Evolutionary conservation across 2,888 invertebrate species (phyloP).

Genomic region (Ypsolopha sequella): DNA sequence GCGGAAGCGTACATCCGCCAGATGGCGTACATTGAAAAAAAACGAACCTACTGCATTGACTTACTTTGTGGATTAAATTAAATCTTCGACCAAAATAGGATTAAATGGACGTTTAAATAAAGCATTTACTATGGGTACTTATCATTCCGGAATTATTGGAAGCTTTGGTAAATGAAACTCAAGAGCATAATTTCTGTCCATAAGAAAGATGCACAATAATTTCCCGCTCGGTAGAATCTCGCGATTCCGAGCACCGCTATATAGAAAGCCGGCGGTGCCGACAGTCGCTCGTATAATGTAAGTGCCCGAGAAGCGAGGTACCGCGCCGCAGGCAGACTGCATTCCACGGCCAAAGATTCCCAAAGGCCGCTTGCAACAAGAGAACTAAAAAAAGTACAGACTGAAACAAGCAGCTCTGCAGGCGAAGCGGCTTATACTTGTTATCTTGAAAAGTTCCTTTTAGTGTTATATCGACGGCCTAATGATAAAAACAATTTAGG

Average conservation of each 20-base stretch:
- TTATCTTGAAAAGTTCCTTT: too few relatives aligned
- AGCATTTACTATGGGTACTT: too few relatives aligned
- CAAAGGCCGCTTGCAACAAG: conserved; percentile 15
- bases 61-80: too few relatives aligned
- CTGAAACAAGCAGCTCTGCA: background rate
- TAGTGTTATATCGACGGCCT: too few relatives aligned
- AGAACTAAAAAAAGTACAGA: conserved; percentile 5
- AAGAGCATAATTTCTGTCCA: background rate
- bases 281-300: conserved; percentile 24
- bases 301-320: conserved; percentile 16
- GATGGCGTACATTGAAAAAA: conserved; percentile 34
- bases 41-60: too few relatives aligned
- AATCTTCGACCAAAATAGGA: too few relatives aligned
- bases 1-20: conserved; percentile 66
- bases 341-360: conserved; percentile 25
- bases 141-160: too few relatives aligned
- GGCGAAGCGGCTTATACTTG: too few relatives aligned
- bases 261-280: conserved; percentile 22
- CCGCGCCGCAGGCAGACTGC: conserved; percentile 24
- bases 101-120: too few relatives aligned
- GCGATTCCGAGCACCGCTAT: conserved; percentile 18
- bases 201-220: conserved; percentile 4
- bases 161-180: conserved; percentile 4
- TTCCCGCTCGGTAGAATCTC: conserved; percentile 12
- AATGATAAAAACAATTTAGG: too few relatives aligned